Base-by-base conservation (phyloP, 2,888 invertebrate genomes). In the Epirrita christyi region DNA sequence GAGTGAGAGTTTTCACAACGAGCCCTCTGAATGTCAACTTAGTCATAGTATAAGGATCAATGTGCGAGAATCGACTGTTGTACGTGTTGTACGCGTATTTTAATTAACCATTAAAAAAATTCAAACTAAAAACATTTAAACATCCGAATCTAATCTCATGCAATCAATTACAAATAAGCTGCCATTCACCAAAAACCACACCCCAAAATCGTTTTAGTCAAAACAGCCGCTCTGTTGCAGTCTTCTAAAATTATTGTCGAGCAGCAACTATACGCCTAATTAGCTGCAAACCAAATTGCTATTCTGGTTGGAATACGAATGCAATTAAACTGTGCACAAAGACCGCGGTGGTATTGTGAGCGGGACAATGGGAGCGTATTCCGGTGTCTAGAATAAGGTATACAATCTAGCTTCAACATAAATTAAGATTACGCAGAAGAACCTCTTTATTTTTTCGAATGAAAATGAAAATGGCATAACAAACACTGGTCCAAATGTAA, bases 271-370 rank as follows among this genome's bases (percentile, higher is more conserved):
- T 54, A n/a, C n/a, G 44, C 47, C 36, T 55, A 50, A 60, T 60
- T 54, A 63, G 57, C 50, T 55, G 43, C 54, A 58, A 55, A 59
- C 59, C 47, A 59, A 64, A 68, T 64, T 63, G 61, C 63, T 50
- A 63, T 61, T 64, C 64, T 59, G 61, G 54, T 60, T 60, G 54
- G 63, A n/a, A 37, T 54, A 38, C 50, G 50, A 62, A 55, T 57
- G 59, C 55, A 66, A 64, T 64, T 55, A 51, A 49, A 47, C 56
- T 59, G 44, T 42, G 55, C 59, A 66, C 61, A 68, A 59, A 56
- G 61, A 53, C 58, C 52, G 49, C 45, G 41, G 49, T 54, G 51
- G 54, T 57, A 60, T 61, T 61, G 62, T 61, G 53, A 27, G 13
- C 40, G 47, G 47, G 48, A 66, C 64, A 64, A 64, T 68, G 44